phyloP scores from a whole-genome alignment of 2,113 vertebrate genomes.

The Urocynchramus pylzowi region DNA sequence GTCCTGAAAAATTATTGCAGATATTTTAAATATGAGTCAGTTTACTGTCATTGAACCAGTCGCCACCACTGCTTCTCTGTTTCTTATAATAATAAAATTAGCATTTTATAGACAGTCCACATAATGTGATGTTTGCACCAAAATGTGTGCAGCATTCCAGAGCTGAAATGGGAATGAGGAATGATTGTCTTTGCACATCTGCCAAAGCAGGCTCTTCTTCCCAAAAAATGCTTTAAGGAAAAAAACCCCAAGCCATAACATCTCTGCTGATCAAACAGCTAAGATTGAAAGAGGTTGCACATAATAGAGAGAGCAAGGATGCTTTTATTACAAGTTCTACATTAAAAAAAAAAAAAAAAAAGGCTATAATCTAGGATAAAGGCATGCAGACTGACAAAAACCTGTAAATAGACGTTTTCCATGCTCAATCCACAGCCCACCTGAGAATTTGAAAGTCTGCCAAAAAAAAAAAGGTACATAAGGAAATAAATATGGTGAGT shows the following conservation, averaged over 20 bases:
- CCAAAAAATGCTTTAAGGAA: not conserved
- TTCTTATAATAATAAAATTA: not conserved
- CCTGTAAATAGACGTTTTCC: not conserved
- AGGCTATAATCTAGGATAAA: not conserved
- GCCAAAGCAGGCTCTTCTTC: not conserved
- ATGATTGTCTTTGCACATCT: not conserved
- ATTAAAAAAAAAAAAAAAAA: not conserved
- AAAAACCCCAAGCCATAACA: not conserved
- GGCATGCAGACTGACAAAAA: not conserved
- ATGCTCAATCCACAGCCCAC: not conserved
- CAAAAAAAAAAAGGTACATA: not conserved
- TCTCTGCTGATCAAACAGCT: not conserved
- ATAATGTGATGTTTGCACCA: fast-evolving
- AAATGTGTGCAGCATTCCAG: not conserved
- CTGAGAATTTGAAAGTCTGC: not conserved
- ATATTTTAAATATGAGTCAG: not conserved
- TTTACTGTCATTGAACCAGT: not conserved
- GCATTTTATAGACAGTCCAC: not conserved
- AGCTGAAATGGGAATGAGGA: not conserved
- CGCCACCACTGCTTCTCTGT: not conserved
- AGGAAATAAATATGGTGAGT: not conserved
- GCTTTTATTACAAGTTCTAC: not conserved
- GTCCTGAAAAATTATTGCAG: not conserved
- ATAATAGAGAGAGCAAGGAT: not conserved
- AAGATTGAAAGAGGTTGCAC: not conserved